Evolutionary conservation across 2,888 invertebrate genomes (phyloP).

Genomic region (Scelioninae gen. 2): DNA sequence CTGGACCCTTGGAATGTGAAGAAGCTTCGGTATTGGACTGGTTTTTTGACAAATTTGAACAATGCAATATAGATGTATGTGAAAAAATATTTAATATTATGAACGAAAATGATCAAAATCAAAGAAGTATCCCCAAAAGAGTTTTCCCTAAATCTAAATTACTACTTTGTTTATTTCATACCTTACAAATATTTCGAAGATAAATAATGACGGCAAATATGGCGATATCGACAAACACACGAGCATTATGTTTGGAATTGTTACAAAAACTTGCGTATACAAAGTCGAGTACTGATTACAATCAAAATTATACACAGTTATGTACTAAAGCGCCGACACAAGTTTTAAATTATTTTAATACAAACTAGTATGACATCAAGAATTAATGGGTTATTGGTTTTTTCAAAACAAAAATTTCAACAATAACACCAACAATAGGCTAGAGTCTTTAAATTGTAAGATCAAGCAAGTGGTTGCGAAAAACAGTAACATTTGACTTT

Average conservation of each 20-base stretch:
- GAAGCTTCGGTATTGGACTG: constrained; percentile 28
- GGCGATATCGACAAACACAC: not conserved
- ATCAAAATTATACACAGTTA: constrained; percentile 33
- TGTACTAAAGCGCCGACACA: constrained; percentile 19
- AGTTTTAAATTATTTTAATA: constrained; percentile 52
- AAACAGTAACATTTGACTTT: constrained; percentile 13
- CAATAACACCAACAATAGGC: constrained; percentile 25
- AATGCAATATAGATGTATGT: constrained; percentile 22
- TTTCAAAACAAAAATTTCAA: constrained; percentile 14
- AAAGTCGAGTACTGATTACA: constrained; percentile 25
- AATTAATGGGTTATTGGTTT: constrained; percentile 51
- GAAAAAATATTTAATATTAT: constrained; percentile 1
- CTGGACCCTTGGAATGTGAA: constrained; percentile 44
- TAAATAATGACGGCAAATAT: not conserved
- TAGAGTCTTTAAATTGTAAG: constrained; percentile 23
- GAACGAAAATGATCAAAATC: constrained; percentile 21
- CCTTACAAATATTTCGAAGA: constrained; percentile 11
- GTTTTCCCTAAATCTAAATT: constrained; percentile 8
- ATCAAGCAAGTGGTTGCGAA: constrained; percentile 18
- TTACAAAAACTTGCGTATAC: constrained; percentile 27
- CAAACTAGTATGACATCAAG: constrained; percentile 58
- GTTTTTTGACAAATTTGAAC: constrained; percentile 49
- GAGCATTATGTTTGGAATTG: not conserved
- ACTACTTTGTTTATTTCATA: constrained; percentile 22
- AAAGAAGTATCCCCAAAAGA: constrained; percentile 2